Evolutionary conservation across 1,140 invertebrate genomes (phyloP).

Genomic region (Augochlora pura): DNA sequence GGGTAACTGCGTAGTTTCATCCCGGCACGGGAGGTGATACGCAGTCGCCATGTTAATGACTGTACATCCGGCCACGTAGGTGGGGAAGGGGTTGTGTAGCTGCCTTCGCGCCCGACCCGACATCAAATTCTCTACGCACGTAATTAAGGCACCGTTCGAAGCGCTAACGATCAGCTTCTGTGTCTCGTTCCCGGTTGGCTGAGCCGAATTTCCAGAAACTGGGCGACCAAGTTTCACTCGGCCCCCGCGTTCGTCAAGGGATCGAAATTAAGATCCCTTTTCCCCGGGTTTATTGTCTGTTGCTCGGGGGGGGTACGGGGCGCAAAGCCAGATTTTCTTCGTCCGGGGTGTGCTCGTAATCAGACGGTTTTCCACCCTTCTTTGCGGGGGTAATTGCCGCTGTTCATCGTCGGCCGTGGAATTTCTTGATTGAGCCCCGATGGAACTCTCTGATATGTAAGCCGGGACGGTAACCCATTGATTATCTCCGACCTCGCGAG

Average conservation of each 20-base stretch:
- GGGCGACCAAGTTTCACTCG: constrained; percentile 42
- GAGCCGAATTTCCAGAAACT: constrained; percentile 31
- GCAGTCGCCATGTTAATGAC: constrained; percentile 21
- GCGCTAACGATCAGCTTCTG: constrained; percentile 41
- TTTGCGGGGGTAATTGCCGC: not conserved
- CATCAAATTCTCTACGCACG: constrained; percentile 42
- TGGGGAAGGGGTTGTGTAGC: not conserved
- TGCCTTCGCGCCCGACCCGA: constrained; percentile 12
- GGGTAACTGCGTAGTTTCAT: not conserved
- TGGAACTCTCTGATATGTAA: not conserved
- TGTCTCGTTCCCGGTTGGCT: not conserved
- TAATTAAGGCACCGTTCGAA: constrained; percentile 47
- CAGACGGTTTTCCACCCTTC: not conserved
- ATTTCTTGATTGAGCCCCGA: not conserved
- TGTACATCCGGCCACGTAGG: not conserved
- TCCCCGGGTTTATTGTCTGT: constrained; percentile 8
- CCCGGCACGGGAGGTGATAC: not conserved
- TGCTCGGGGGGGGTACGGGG: not conserved
- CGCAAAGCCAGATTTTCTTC: constrained; percentile 26
- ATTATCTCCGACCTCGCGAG: not conserved
- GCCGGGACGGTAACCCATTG: not conserved
- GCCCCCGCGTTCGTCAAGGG: constrained; percentile 26
- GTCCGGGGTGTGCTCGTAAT: not conserved
- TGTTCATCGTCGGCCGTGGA: not conserved
- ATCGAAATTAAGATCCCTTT: constrained; percentile 19